Conservation (phyloP, 2,888 invertebrate genomes). For the Anthophora plumipes region DNA sequence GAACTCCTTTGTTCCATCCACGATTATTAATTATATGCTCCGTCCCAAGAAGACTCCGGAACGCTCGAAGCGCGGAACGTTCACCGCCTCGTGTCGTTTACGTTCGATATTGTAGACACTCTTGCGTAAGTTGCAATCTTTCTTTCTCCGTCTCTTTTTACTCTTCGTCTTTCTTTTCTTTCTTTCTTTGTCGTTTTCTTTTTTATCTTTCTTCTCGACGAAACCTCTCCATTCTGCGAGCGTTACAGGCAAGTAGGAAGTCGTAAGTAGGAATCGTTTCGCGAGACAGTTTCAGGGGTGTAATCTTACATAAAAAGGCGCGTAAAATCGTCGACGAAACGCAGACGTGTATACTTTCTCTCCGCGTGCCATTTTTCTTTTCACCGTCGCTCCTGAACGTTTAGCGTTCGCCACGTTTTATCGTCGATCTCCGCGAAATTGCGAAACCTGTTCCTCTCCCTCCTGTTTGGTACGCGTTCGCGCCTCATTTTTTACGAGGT, state of each 20-base stretch:
- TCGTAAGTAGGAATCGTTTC: slow-evolving; percentile 11
- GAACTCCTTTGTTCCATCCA: slow-evolving; percentile 56
- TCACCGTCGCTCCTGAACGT: background rate
- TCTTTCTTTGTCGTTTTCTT: background rate
- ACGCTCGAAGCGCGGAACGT: too few relatives aligned
- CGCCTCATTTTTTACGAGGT: background rate
- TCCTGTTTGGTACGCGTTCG: background rate
- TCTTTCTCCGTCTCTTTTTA: background rate
- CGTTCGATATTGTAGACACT: slow-evolving; percentile 20
- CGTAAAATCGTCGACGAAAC: slow-evolving; percentile 1
- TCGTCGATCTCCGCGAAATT: slow-evolving; percentile 14
- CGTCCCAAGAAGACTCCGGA: slow-evolving; percentile 48
- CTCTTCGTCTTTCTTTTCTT: background rate
- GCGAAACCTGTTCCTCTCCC: background rate
- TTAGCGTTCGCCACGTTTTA: background rate
- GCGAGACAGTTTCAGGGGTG: background rate
- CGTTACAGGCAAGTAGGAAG: slow-evolving; percentile 30
- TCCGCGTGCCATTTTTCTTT: background rate
- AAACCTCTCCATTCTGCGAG: too few relatives aligned
- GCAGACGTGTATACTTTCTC: background rate
- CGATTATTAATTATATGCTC: slow-evolving; percentile 59
- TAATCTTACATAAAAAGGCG: slow-evolving; percentile 13
- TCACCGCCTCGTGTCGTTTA: slow-evolving; percentile 47
- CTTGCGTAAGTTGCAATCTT: slow-evolving; percentile 22
- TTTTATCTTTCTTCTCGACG: background rate